Conservation (phyloP, 2,888 invertebrate genomes). For the Drosophila histrio region DNA sequence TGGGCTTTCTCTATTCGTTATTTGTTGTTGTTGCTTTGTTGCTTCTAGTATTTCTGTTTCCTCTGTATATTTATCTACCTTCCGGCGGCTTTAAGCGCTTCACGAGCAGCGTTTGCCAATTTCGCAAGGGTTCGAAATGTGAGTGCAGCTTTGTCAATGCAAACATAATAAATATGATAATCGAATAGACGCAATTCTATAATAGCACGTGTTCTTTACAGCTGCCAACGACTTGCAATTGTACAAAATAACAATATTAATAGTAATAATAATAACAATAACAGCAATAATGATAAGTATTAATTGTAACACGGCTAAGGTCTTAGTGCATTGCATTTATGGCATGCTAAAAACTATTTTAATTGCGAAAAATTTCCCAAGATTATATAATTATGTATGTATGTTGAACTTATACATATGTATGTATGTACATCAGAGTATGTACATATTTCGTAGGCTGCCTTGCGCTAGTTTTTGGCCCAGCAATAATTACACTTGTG, state of each 20-base stretch:
- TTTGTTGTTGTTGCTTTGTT: too few species aligned
- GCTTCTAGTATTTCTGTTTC: conserved; percentile 11
- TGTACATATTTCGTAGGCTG: conserved; percentile 33
- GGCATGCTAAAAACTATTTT: conserved; percentile 21
- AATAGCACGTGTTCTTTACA: conserved; percentile 35
- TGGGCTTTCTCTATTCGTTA: conserved; percentile 42
- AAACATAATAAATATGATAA: conserved; percentile 61
- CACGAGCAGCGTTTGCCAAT: conserved; percentile 64
- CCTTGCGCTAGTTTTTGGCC: conserved; percentile 64
- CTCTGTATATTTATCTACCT: conserved; percentile 21
- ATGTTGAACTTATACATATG: conserved; percentile 19
- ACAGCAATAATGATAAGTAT: conserved; percentile 10
- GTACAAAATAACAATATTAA: neutral
- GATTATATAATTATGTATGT: conserved; percentile 63
- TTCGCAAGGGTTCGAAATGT: conserved; percentile 71
- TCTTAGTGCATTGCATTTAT: conserved; percentile 12
- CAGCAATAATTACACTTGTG: conserved; percentile 53
- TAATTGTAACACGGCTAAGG: conserved; percentile 7
- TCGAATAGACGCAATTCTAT: conserved; percentile 18
- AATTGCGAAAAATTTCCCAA: conserved; percentile 39
- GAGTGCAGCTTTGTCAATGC: conserved; percentile 54
- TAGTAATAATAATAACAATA: conserved; percentile 8
- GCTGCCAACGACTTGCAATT: conserved; percentile 3
- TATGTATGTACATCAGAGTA: neutral
- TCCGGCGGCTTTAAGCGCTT: conserved; percentile 73